Base-by-base conservation (phyloP, 2,113 vertebrate species). In the Coreoperca whiteheadi region DNA sequence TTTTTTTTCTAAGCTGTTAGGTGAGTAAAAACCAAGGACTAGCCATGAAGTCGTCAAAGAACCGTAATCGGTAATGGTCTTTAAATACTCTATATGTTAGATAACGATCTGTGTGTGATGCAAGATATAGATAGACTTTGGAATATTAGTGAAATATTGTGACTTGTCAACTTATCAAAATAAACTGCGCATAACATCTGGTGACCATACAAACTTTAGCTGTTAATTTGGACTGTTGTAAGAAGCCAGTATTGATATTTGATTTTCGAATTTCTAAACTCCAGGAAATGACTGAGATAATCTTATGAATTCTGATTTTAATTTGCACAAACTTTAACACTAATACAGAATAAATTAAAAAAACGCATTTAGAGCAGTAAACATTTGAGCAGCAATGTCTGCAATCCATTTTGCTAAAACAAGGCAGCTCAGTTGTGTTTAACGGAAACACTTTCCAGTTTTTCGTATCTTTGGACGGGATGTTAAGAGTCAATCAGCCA, bases 391-490 rank as follows among this genome's bases (percentile, higher is more conserved):
- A 50, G 12, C 2, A 67, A 39, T 54, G 41, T 50, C 11, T 23
- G 1, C 1, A 30, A 43, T 21, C 12, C 4, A 59, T 68, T 57
- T 15, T 8, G 4, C 34, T 46, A 30, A 60, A 71, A 61, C 12
- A 67, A 41, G 20, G 20, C 20, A 72, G n/a, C 30, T 79, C 25
- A 34, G 0, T 75, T 68, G 54, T 79, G 25, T 83, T 79, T 32
- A 72, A 15, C 39, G 50, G 37, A 74, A 83, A 79, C 23, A 37
- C 34, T 54, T 68, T 72, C n/a, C 43, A 75, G 8, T 72, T 78
- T 65, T 67, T 83, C 54, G n/a, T n/a, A n/a, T 71, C 71, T 60
- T 71, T 77, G 30, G 75, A 66, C 8, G n/a, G 16, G 12, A 46
- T 34, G 9, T 72, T 25, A 32, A 30, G 15, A 68, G 41, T 63